Base-by-base conservation (phyloP, 2,113 vertebrate genomes). In the Pedetes capensis region DNA sequence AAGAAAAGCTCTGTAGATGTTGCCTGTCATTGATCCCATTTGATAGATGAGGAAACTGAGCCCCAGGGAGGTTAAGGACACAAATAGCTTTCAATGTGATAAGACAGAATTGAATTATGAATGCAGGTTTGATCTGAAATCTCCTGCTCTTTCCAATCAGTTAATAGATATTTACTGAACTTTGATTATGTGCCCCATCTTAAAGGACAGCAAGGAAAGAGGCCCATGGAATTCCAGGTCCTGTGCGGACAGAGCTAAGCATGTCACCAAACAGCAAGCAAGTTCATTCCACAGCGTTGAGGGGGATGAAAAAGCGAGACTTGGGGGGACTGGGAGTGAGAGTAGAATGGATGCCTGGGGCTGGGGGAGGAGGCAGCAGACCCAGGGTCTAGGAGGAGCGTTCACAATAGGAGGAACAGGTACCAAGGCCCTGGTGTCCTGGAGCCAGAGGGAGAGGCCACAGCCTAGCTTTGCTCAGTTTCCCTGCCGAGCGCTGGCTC, bases 301-400 rank as follows among this genome's bases (percentile, higher is more conserved):
- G 23, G 8, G 44, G 34, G 82, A 39, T 2, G 17, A 29, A 78
- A 18, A 47, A 17, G 59, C 27, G 3, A 25, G 66, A 37, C 66
- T 39, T 49, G 47, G 34, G 86, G 42, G 12, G 8, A 14, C 20
- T 6, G 42, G 14, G 39, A 44, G 16, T 63, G 42, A 42, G 49
- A 22, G 27, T 51, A 53, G 59, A 32, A 34, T 69, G 64, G 27
- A 61, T 29, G 29, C 66, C 29, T 61, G 53, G 55, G 57, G 5
- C 37, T 8, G n/a, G 13, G 11, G 3, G 42, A 8, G 18, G 22
- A 23, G 12, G 37, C 25, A 57, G 37, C 0, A 8, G 8, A 22
- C 14, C 55, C 12, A 53, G 51, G 79, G 64, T 61, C 66, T 81
- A 29, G 23, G 61, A 22, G 44, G 11, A 9, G 29, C 17, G 9